A percentile compares a stretch with the other conserved stretches of the same genome.
Conservation (phyloP, 2,888 invertebrate species). For the Lasius platythorax region DNA sequence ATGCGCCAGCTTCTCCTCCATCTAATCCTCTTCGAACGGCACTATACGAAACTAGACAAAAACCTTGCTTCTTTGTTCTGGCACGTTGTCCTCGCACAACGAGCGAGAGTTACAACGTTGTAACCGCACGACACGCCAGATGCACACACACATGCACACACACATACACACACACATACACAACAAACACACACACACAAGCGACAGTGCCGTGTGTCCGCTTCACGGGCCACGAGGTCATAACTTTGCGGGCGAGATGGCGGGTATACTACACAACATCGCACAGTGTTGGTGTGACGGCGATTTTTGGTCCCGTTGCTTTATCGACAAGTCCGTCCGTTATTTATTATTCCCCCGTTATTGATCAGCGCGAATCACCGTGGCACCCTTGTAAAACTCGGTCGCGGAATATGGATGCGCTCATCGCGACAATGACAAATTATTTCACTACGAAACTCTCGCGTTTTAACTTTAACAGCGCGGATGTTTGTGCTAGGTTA, state of each 20-base stretch:
- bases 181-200: conserved; percentile 31
- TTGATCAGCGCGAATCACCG: conserved; percentile 62
- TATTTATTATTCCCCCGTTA: conserved; percentile 76
- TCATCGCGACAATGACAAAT: conserved; percentile 55
- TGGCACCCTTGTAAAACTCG: conserved; percentile 57
- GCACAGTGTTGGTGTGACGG: background rate
- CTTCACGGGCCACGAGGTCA: conserved; percentile 37
- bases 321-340: conserved; percentile 74
- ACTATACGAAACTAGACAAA: conserved; percentile 32
- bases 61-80: conserved; percentile 45
- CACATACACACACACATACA: conserved; percentile 25
- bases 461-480: conserved; percentile 20
- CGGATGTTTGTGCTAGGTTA: conserved; percentile 11
- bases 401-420: conserved; percentile 46
- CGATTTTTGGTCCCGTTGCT: conserved; percentile 64
- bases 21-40: conserved; percentile 41
- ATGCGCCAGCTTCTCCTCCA: background rate
- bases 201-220: conserved; percentile 24
- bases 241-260: conserved; percentile 49
- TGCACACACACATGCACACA: conserved; percentile 35
- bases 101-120: conserved; percentile 39
- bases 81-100: conserved; percentile 46
- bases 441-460: conserved; percentile 32
- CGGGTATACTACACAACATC: background rate
- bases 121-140: conserved; percentile 51